Evolutionary conservation across 2,113 vertebrate genomes (phyloP).

Genomic region (Copsychus sechellarum): DNA sequence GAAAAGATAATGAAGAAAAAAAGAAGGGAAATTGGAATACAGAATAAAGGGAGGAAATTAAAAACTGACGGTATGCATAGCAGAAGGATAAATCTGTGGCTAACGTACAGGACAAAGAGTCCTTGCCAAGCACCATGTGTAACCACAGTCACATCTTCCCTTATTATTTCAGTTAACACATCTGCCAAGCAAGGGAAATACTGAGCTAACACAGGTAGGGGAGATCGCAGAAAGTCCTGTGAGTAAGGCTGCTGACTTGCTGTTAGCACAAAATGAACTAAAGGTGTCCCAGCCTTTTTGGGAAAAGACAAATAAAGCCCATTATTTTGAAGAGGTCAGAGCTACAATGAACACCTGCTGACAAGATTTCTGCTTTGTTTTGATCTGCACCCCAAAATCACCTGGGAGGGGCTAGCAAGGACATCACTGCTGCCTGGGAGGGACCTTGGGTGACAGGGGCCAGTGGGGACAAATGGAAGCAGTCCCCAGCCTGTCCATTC

Average conservation of each 20-base stretch:
- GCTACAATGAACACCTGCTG: not conserved
- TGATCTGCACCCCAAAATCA: not conserved
- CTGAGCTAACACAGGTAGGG: not conserved
- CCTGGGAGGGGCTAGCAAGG: not conserved
- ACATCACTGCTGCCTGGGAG: not conserved
- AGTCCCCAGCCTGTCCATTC: rapidly evolving
- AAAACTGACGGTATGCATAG: not conserved
- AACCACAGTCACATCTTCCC: constrained; percentile 46
- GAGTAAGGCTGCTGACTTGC: rapidly evolving
- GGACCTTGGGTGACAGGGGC: not conserved
- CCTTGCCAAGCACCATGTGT: constrained; percentile 44
- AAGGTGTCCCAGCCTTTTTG: not conserved
- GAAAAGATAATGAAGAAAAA: constrained; percentile 2
- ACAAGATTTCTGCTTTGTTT: not conserved
- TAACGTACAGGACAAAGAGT: constrained; percentile 42
- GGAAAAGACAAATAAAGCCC: not conserved
- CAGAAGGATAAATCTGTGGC: constrained; percentile 42
- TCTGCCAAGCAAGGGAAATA: not conserved
- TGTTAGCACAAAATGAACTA: not conserved
- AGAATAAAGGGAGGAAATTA: constrained; percentile 46
- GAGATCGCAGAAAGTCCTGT: not conserved
- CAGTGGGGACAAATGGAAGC: not conserved
- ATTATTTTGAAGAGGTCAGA: not conserved
- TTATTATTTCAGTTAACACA: not conserved
- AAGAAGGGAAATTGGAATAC: not conserved